Conservation (phyloP, 2,113 vertebrate species). For the Gavia stellata region DNA sequence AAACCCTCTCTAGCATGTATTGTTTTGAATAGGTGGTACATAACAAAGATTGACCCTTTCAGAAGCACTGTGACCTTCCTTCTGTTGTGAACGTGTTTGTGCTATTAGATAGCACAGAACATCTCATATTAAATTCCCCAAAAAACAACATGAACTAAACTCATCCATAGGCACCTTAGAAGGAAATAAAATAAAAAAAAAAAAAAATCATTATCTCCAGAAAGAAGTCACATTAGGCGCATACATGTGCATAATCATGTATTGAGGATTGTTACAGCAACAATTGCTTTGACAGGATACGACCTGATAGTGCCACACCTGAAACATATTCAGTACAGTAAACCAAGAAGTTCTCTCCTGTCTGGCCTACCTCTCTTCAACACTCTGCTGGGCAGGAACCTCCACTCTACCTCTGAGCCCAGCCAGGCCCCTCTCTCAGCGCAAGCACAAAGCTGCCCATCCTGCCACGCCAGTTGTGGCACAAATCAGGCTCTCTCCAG, state of each 20-base stretch:
- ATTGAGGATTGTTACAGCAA: neutral
- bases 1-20: neutral
- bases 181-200: neutral
- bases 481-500: neutral
- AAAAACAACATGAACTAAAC: neutral
- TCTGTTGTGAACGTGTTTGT: neutral
- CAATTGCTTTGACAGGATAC: neutral
- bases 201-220: neutral
- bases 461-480: rapidly evolving
- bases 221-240: neutral
- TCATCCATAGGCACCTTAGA: neutral
- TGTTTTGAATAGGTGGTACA: neutral
- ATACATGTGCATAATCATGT: neutral
- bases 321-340: neutral
- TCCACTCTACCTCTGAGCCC: neutral
- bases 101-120: neutral
- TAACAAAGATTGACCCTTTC: neutral
- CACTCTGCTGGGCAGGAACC: neutral
- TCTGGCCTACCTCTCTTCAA: neutral
- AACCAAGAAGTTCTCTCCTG: neutral
- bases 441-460: neutral
- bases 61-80: neutral
- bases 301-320: neutral
- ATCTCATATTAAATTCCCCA: neutral
- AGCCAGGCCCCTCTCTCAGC: neutral